phyloP scores from a whole-genome alignment of 1,140 invertebrate genomes.

The Cyclargus thomasi region DNA sequence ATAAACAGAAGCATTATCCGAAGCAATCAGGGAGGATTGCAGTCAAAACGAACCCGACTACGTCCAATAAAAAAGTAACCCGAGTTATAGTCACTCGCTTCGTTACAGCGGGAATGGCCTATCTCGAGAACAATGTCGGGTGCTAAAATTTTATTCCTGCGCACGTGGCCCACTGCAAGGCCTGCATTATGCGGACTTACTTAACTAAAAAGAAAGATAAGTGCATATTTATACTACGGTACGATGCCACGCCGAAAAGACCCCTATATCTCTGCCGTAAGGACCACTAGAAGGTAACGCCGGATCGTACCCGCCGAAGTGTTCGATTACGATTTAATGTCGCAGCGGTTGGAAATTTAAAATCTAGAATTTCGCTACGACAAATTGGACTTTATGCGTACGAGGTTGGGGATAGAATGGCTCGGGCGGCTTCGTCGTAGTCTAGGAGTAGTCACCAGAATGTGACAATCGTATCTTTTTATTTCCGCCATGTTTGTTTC shows the following conservation, averaged over 20 bases:
- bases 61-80: slow-evolving; percentile 50
- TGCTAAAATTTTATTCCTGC: slow-evolving; percentile 71
- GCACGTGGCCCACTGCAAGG: slow-evolving; percentile 54
- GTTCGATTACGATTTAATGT: slow-evolving; percentile 75
- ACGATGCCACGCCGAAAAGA: slow-evolving; percentile 16
- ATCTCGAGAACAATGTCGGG: slow-evolving; percentile 55
- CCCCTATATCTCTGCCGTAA: too few species aligned
- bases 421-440: background rate
- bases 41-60: slow-evolving; percentile 35
- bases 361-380: slow-evolving; percentile 35
- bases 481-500: slow-evolving; percentile 17
- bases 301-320: slow-evolving; percentile 48
- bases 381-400: slow-evolving; percentile 19
- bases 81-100: slow-evolving; percentile 52
- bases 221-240: slow-evolving; percentile 67
- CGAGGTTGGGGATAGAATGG: background rate
- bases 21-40: slow-evolving; percentile 20
- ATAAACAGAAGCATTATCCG: too few species aligned
- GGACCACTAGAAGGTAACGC: too few species aligned
- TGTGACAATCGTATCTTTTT: slow-evolving; percentile 19
- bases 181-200: slow-evolving; percentile 67
- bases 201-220: slow-evolving; percentile 72
- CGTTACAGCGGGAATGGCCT: slow-evolving; percentile 53
- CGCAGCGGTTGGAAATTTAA: slow-evolving; percentile 49
- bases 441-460: slow-evolving; percentile 20